phyloP scores from a whole-genome alignment of 2,888 invertebrate genomes.

The Caenorhabditis angaria region DNA sequence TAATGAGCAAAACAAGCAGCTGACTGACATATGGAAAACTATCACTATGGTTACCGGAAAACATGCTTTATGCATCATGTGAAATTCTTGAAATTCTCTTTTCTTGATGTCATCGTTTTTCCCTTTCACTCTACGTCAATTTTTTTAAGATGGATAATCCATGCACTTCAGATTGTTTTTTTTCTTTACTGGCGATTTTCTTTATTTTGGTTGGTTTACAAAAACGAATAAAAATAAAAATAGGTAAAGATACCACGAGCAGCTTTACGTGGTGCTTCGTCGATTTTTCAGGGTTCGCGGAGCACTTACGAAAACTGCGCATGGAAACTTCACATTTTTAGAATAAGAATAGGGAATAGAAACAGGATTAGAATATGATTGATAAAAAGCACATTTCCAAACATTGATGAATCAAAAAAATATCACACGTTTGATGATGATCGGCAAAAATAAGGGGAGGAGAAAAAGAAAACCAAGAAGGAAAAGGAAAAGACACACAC shows the following conservation, averaged over 20 bases:
- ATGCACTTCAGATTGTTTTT: neutral
- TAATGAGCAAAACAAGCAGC: too few relatives aligned
- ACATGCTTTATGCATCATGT: too few relatives aligned
- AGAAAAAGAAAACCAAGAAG: neutral
- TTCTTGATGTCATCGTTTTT: too few relatives aligned
- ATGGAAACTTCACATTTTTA: slow-evolving; percentile 5
- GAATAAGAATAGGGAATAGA: neutral
- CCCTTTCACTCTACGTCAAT: neutral
- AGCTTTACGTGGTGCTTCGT: slow-evolving; percentile 59
- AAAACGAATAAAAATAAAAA: neutral
- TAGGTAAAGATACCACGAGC: slow-evolving; percentile 33
- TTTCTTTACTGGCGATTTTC: neutral
- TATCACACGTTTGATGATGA: neutral
- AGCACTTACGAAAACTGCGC: slow-evolving; percentile 49
- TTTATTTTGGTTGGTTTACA: neutral
- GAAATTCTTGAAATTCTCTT: too few relatives aligned
- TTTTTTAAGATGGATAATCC: neutral
- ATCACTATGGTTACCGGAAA: too few relatives aligned
- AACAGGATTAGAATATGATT: neutral
- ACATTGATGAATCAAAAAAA: neutral
- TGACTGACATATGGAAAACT: too few relatives aligned
- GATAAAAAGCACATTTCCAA: neutral
- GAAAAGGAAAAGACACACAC: neutral
- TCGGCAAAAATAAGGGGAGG: neutral
- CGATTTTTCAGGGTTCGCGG: slow-evolving; percentile 14